These are phyloP conservation scores for Sisyra nigra DNA, from an alignment of 2,888 invertebrate genomes.

Conservation along the genomic window DNA sequence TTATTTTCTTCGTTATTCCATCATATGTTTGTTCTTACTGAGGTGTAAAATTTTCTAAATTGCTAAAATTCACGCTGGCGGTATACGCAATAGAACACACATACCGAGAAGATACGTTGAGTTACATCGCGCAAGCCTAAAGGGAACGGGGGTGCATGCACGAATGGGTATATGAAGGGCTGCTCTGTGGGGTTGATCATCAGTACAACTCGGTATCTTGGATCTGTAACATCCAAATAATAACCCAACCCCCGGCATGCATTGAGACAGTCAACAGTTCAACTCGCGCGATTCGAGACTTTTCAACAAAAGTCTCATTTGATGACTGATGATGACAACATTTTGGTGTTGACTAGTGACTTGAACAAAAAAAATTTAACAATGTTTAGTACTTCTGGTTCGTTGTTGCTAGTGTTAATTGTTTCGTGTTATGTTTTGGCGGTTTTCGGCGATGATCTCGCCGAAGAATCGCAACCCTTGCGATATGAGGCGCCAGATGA, in stretches of 20 bases:
- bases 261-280: neutral
- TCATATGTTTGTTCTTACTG: neutral
- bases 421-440: neutral
- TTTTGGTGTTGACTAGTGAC: no score
- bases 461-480: constrained; percentile 21
- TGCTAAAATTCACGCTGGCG: no score
- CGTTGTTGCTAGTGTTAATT: no score
- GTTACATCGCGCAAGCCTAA: neutral
- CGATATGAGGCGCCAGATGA: constrained; percentile 73
- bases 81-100: neutral
- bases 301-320: no score
- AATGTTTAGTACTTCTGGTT: no score
- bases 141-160: constrained; percentile 1
- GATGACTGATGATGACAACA: no score
- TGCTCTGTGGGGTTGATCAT: constrained; percentile 3
- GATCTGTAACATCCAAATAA: neutral
- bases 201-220: constrained; percentile 1
- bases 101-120: neutral
- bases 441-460: constrained; percentile 5
- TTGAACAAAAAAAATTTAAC: no score
- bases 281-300: neutral
- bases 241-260: neutral
- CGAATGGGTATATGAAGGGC: neutral
- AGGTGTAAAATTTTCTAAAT: no score
- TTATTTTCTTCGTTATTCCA: neutral